Conservation (phyloP, 1,140 invertebrate genomes). For the Mycetomoellerius zeteki region DNA sequence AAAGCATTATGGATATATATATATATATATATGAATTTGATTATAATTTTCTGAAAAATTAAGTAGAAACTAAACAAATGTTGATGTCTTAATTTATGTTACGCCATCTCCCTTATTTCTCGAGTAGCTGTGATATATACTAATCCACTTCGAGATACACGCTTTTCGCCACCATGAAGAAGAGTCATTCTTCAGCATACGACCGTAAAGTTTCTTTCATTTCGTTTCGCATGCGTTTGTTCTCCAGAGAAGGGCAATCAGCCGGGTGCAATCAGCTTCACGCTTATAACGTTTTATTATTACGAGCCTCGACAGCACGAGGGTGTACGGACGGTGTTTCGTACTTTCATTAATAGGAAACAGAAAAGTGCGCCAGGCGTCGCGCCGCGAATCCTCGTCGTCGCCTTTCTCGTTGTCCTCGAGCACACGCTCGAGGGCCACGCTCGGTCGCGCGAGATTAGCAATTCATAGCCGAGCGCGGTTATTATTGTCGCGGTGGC, state of each 20-base stretch:
- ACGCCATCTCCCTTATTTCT: not conserved
- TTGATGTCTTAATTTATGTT: not conserved
- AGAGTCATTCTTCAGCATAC: constrained; percentile 3
- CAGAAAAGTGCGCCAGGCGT: constrained; percentile 74
- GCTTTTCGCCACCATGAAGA: not conserved
- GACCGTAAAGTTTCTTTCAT: constrained; percentile 49
- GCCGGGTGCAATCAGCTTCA: constrained; percentile 67
- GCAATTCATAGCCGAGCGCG: constrained; percentile 84
- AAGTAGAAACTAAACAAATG: too few species aligned
- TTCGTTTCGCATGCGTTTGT: constrained; percentile 3
- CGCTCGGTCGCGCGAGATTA: constrained; percentile 82
- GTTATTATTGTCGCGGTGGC: constrained; percentile 82
- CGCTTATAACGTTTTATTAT: constrained; percentile 64
- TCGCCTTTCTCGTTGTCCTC: constrained; percentile 30
- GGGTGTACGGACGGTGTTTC: constrained; percentile 49
- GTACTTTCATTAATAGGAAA: constrained; percentile 72
- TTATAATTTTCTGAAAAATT: too few species aligned
- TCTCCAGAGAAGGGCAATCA: constrained; percentile 46
- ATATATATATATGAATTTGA: too few species aligned
- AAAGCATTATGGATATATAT: too few species aligned
- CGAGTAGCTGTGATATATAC: not conserved
- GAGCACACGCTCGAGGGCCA: constrained; percentile 39
- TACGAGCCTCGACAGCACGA: constrained; percentile 36
- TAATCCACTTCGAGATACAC: not conserved
- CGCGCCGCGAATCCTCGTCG: constrained; percentile 45